These are phyloP conservation scores for Clanis bilineata DNA, from an alignment of 2,888 invertebrate genomes.

Conservation along the genomic window DNA sequence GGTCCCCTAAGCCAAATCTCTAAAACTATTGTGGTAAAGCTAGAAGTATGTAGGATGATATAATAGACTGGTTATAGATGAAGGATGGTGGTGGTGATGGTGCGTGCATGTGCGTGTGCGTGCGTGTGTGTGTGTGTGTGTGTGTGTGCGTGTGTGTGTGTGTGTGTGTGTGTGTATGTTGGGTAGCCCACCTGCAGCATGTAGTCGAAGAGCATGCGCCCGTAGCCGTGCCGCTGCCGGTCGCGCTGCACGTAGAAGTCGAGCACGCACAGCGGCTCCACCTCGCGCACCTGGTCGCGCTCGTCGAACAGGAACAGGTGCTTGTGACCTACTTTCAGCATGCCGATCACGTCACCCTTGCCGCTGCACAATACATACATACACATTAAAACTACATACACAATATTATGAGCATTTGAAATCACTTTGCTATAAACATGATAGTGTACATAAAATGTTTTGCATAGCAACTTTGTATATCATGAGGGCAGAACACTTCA, in stretches of 20 bases:
- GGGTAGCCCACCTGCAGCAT: conserved; percentile 82
- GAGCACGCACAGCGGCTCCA: conserved; percentile 92
- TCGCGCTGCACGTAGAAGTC: conserved; percentile 96
- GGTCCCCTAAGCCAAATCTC: too few species aligned
- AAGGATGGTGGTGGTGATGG: too few species aligned
- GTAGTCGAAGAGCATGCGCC: conserved; percentile 91
- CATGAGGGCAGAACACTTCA: too few species aligned
- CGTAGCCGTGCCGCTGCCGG: conserved; percentile 92
- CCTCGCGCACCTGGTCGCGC: conserved; percentile 86
- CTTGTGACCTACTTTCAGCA: conserved; percentile 95
- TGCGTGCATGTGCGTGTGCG: too few species aligned
- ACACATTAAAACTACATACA: not conserved
- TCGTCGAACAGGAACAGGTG: conserved; percentile 93
- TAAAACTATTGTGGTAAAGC: too few species aligned
- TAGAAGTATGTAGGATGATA: too few species aligned
- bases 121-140: not conserved
- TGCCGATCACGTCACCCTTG: conserved; percentile 86
- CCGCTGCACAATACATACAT: conserved; percentile 77
- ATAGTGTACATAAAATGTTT: too few species aligned
- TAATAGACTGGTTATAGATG: too few species aligned
- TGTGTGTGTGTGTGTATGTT: not conserved
- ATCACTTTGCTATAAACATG: too few species aligned
- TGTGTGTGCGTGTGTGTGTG: not conserved
- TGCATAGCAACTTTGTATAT: too few species aligned
- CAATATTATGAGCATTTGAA: too few species aligned